A percentile compares a stretch with the other conserved stretches of the same genome.
Conservation (phyloP, 2,888 invertebrate species). For the Tetanocera ferruginea region DNA sequence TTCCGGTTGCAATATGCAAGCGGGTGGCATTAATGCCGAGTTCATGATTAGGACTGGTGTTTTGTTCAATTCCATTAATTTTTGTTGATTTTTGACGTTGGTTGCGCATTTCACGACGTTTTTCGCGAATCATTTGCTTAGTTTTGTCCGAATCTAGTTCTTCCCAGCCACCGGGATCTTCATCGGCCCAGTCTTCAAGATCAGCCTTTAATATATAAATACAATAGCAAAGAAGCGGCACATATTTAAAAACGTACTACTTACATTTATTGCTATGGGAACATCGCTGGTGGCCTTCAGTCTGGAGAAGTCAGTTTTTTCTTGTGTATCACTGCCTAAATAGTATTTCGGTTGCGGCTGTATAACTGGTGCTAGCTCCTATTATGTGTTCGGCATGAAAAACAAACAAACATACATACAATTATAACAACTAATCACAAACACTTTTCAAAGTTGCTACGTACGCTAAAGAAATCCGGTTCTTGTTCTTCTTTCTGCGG, state of each 20-base stretch:
- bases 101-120: slow-evolving; percentile 66
- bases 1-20: not conserved
- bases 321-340: slow-evolving; percentile 66
- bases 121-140: slow-evolving; percentile 68
- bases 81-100: slow-evolving; percentile 59
- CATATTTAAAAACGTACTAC: slow-evolving; percentile 1
- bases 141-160: slow-evolving; percentile 69
- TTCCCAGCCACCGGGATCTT: slow-evolving; percentile 71
- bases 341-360: slow-evolving; percentile 74
- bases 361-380: slow-evolving; percentile 76
- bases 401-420: not conserved
- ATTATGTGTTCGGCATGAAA: not conserved
- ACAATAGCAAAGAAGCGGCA: not conserved
- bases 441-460: slow-evolving; percentile 61
- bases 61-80: slow-evolving; percentile 27
- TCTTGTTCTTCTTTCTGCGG: slow-evolving; percentile 69
- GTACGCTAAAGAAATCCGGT: slow-evolving; percentile 74
- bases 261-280: slow-evolving; percentile 69
- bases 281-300: slow-evolving; percentile 71
- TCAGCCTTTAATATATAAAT: slow-evolving; percentile 66
- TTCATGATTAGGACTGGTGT: slow-evolving; percentile 35
- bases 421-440: not conserved
- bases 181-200: slow-evolving; percentile 73
- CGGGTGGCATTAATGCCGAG: slow-evolving; percentile 36
- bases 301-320: slow-evolving; percentile 67